Base-by-base conservation (phyloP, 2,888 invertebrate species). In the Erebia ligea region DNA sequence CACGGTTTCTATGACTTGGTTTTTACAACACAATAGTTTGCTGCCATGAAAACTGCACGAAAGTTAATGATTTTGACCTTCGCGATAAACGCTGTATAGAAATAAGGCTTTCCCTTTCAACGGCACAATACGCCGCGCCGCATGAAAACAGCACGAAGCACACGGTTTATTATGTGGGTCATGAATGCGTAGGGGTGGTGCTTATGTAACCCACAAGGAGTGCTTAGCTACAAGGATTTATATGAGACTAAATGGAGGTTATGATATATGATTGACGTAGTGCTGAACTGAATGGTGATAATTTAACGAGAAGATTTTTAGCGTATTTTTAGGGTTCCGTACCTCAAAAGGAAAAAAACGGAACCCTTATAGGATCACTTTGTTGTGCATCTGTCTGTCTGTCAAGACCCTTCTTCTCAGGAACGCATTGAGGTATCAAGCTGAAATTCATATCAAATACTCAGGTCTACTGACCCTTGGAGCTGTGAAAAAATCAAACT, bases 11-110 rank as follows among this genome's bases (percentile, higher is more conserved):
- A 48, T 63, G 63, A 63, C 50, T 63, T 50, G 50, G 50, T 50
- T 21, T 65, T 65, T 56, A 34, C 13, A 40, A 65, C 19, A 65
- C 65, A 65, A 65, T 54, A 65, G 65, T 54, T 65, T 65, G 40
- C 42, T 19, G 54, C 52, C 65, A 65, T 54, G 52, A 50, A 63
- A 63, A 63, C 25, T 63, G 63, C 63, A 63, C 63, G 62, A 63
- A 63, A 63, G 25, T 63, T 50, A 63, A 63, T 63, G 52, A 63
- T 50, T 65, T 56, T 65, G 65, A 65, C 65, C 65, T 65, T 65
- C 52, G 54, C 42, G 65, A 54, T 54, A 65, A 54, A 9, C 65
- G 65, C 40, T 56, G 65, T 65, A 54, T 56, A 54, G 54, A 52
- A 54, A 52, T 52, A 40, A 48, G 63, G 64, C 64, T 65, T 65